Conservation (phyloP, 64 coral and sea anemone genomes). For the Exaiptasia diaphana region DNA sequence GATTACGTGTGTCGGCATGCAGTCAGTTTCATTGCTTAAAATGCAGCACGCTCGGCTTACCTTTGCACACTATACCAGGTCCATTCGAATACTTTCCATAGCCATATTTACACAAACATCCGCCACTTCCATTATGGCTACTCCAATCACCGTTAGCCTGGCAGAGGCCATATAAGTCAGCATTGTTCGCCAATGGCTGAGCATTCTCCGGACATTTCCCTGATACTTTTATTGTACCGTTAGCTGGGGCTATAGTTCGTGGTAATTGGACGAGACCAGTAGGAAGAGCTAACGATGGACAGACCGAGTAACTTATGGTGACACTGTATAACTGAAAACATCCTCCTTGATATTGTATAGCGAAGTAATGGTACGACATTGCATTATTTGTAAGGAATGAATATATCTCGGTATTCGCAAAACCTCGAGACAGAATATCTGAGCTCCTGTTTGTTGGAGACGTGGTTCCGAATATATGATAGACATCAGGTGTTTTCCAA, state of each 20-base stretch:
- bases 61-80: too few species aligned
- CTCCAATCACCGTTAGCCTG: conserved; percentile 25
- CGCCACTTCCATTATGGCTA: neutral
- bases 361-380: neutral
- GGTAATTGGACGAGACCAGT: neutral
- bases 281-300: neutral
- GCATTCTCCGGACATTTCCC: neutral
- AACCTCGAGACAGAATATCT: neutral
- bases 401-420: neutral
- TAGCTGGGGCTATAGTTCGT: neutral
- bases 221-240: neutral
- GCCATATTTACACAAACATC: neutral
- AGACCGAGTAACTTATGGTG: neutral
- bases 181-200: neutral
- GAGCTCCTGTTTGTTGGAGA: neutral
- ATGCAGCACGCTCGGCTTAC: too few species aligned
- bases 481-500: neutral
- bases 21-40: too few species aligned
- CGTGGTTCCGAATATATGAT: neutral
- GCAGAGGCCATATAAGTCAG: conserved; percentile 28
- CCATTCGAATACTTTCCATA: neutral
- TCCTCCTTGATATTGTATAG: neutral
- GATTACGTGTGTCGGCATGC: too few species aligned
- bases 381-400: neutral
- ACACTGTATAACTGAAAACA: neutral